Evolutionary conservation across 2,888 invertebrate species (phyloP).

Genomic region (Conistra vaccinii): DNA sequence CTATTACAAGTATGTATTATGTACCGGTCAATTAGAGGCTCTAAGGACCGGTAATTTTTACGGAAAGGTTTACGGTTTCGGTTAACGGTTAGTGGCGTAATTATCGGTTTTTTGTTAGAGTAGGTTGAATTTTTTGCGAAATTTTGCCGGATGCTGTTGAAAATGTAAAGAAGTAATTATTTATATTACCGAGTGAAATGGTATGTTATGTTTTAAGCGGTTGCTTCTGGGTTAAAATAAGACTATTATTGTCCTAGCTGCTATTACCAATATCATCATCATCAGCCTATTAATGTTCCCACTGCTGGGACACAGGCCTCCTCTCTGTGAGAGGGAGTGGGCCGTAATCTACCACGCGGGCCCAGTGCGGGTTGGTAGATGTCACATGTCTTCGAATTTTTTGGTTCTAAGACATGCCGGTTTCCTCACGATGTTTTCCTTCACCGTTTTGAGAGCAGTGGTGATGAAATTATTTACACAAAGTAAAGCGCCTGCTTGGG

Average conservation of each 20-base stretch:
- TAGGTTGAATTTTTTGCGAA: not conserved
- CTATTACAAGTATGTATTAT: conserved; percentile 59
- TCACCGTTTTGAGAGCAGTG: too few species aligned
- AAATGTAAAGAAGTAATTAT: not conserved
- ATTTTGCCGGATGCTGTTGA: not conserved
- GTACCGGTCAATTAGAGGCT: conserved; percentile 64
- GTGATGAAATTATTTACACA: too few species aligned
- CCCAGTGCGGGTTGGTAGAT: too few species aligned
- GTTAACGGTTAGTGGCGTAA: conserved; percentile 37
- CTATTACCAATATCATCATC: not conserved
- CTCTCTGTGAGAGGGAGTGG: too few species aligned
- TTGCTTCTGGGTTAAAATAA: not conserved
- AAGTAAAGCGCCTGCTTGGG: too few species aligned
- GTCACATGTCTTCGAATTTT: too few species aligned
- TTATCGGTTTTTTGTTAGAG: conserved; percentile 37
- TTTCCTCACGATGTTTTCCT: too few species aligned
- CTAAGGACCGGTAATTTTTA: conserved; percentile 58
- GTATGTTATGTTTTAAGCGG: not conserved
- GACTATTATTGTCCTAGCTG: not conserved
- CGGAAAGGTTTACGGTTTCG: conserved; percentile 33
- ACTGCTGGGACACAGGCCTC: too few species aligned
- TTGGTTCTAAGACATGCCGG: too few species aligned
- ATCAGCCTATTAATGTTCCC: too few species aligned
- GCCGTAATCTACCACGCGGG: too few species aligned
- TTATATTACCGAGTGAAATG: not conserved